Conservation (phyloP, 2,797 vertebrate species). For the Crocodylus rhombifer region DNA sequence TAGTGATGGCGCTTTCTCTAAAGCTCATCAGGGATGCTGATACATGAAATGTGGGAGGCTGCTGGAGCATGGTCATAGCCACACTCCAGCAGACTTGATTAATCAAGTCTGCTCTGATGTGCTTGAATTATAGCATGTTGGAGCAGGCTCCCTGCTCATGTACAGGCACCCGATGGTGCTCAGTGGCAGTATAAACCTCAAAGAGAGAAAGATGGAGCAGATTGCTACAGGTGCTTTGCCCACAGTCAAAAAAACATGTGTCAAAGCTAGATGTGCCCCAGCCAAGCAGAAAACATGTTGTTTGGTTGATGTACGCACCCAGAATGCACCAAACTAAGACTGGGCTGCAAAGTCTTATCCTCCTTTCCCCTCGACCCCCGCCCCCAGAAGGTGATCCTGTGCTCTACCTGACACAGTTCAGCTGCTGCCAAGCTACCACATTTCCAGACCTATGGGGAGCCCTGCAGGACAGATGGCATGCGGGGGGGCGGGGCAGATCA, state of each 20-base stretch:
- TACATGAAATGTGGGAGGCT: no score
- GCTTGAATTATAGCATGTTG: no score
- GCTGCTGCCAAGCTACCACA: background rate
- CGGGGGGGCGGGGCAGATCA: no score
- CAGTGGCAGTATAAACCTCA: background rate
- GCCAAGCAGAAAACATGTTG: background rate
- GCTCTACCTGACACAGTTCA: accelerated
- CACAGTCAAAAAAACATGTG: background rate
- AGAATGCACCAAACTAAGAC: accelerated
- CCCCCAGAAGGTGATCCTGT: background rate
- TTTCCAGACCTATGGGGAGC: no score
- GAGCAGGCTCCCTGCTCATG: no score
- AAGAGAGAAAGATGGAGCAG: background rate
- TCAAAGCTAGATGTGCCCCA: background rate
- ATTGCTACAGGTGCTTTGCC: background rate
- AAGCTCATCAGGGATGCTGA: no score
- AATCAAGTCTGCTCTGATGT: no score
- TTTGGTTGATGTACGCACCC: background rate
- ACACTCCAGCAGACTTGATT: no score
- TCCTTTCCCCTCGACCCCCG: background rate
- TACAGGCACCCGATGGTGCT: background rate
- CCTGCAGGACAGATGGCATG: no score
- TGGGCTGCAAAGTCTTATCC: background rate
- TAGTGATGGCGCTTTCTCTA: no score
- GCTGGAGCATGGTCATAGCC: no score